Conservation (phyloP, 2,113 vertebrate genomes). For the Xiphophorus hellerii region DNA sequence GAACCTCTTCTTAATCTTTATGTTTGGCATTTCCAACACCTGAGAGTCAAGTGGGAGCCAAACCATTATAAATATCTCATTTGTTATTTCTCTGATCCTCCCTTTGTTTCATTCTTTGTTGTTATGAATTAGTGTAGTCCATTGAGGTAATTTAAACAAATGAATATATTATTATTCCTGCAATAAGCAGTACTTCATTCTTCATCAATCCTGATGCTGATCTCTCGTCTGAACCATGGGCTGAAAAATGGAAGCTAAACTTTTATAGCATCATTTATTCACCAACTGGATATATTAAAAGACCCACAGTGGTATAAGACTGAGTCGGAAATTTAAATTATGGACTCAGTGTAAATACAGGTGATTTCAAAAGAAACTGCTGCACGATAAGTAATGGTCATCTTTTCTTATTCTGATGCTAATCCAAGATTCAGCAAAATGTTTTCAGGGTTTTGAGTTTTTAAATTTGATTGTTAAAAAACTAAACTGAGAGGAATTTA, state of each 20-base stretch:
- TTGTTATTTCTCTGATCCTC: too few species aligned
- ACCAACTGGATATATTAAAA: neutral
- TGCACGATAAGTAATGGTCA: neutral
- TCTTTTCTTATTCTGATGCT: neutral
- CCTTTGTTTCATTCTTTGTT: too few species aligned
- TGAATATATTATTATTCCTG: too few species aligned
- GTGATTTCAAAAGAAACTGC: neutral
- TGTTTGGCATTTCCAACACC: too few species aligned
- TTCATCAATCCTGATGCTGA: neutral
- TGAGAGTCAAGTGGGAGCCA: too few species aligned
- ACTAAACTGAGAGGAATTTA: neutral
- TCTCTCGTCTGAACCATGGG: neutral
- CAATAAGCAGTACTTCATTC: neutral
- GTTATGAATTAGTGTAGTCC: too few species aligned
- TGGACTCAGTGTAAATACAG: neutral
- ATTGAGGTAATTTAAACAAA: too few species aligned
- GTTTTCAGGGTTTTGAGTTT: neutral
- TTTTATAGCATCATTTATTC: neutral
- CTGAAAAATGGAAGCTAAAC: neutral
- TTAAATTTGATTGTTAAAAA: neutral
- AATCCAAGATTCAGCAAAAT: neutral
- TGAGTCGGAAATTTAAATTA: neutral
- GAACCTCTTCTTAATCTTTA: too few species aligned
- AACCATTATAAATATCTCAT: too few species aligned
- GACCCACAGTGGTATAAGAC: neutral